These are phyloP conservation scores for Daphoenositta chrysoptera DNA, from an alignment of 2,113 vertebrate species.

Conservation along the genomic window DNA sequence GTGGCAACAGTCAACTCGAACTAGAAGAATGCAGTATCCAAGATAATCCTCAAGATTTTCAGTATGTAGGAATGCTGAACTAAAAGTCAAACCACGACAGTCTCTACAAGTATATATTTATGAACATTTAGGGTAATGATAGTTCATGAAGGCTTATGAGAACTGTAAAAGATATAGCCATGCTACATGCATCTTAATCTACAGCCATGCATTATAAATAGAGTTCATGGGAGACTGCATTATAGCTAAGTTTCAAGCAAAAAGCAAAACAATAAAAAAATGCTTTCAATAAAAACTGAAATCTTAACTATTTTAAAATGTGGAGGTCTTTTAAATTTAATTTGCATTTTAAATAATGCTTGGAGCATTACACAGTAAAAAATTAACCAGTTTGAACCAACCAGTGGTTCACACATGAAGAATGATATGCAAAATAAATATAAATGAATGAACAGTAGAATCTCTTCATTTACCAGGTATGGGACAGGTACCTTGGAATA, in stretches of 20 bases:
- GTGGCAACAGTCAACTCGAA: background rate
- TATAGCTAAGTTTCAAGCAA: constrained; percentile 27
- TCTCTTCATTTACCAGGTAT: background rate
- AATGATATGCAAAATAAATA: background rate
- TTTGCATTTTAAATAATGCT: constrained; percentile 37
- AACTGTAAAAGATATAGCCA: constrained; percentile 58
- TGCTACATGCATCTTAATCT: constrained; percentile 71
- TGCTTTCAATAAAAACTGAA: background rate
- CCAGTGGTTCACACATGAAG: background rate
- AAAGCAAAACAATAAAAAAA: constrained; percentile 38
- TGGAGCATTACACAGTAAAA: background rate
- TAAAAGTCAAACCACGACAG: background rate
- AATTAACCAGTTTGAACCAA: background rate
- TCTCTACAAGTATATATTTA: constrained; percentile 16
- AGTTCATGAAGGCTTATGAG: constrained; percentile 46
- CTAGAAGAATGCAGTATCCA: background rate
- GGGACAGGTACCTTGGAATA: constrained; percentile 50
- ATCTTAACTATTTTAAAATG: background rate
- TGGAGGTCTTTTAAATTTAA: background rate
- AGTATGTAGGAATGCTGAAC: background rate
- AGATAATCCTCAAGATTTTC: background rate
- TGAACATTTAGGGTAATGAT: constrained; percentile 38
- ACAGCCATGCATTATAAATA: constrained; percentile 67
- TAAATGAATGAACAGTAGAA: background rate
- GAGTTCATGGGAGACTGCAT: constrained; percentile 55